Evolutionary conservation across 1,140 invertebrate genomes (phyloP).

Genomic region (Liolophura sinensis): DNA sequence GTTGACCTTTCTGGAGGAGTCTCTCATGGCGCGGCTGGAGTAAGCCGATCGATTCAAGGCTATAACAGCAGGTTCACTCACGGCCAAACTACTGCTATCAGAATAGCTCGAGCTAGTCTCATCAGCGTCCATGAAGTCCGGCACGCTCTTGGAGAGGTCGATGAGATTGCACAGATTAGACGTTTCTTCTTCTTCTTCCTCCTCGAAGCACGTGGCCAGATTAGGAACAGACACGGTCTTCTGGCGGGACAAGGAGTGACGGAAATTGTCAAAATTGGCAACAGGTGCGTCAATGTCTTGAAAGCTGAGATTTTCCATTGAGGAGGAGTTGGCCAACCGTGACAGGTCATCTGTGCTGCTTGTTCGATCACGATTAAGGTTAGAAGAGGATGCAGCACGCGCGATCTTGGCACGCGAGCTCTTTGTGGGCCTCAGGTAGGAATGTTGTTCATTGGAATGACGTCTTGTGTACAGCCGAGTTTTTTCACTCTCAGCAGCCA

Average conservation of each 20-base stretch:
- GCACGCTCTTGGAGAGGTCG: conserved; percentile 34
- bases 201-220: conserved; percentile 9
- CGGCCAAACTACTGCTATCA: not conserved
- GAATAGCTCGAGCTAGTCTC: conserved; percentile 4
- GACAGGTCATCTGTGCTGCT: conserved; percentile 2
- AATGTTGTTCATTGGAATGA: conserved; percentile 5
- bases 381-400: conserved; percentile 5
- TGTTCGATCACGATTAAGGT: not conserved
- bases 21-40: not conserved
- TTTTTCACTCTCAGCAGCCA: conserved; percentile 11
- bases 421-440: conserved; percentile 17
- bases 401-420: conserved; percentile 24
- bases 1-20: not conserved
- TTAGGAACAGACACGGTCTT: not conserved
- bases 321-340: conserved; percentile 15
- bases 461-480: conserved; percentile 4
- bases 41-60: not conserved
- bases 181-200: conserved; percentile 7
- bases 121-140: conserved; percentile 33
- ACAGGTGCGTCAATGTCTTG: not conserved
- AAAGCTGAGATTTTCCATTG: conserved; percentile 20
- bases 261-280: not conserved
- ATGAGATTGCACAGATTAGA: conserved; percentile 26
- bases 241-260: not conserved
- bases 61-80: not conserved